These are phyloP conservation scores for Tipula confusa DNA, from an alignment of 2,888 invertebrate species.

Conservation along the genomic window DNA sequence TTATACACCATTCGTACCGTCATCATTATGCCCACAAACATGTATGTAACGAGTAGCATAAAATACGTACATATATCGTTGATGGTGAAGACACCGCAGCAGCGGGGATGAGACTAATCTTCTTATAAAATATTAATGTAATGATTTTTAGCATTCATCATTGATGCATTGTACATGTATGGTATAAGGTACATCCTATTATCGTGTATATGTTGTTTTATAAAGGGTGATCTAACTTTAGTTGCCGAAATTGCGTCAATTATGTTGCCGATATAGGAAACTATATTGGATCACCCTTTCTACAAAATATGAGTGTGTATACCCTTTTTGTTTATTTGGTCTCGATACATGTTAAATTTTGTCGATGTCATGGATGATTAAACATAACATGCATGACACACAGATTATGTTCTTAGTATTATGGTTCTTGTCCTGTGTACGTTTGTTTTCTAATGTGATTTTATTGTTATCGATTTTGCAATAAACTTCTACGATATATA, in stretches of 20 bases:
- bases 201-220: background rate
- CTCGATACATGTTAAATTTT: background rate
- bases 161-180: background rate
- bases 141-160: background rate
- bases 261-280: too few relatives aligned
- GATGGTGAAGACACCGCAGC: background rate
- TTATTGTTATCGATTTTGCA: background rate
- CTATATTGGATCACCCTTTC: too few relatives aligned
- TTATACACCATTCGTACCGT: too few relatives aligned
- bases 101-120: background rate
- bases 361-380: slow-evolving; percentile 8
- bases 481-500: background rate
- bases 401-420: background rate
- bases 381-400: background rate
- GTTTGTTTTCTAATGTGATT: background rate
- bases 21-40: too few relatives aligned
- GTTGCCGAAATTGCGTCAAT: too few relatives aligned
- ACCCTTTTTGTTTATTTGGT: background rate
- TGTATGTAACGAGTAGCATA: too few relatives aligned
- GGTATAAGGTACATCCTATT: background rate
- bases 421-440: background rate
- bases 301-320: too few relatives aligned
- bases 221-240: too few relatives aligned
- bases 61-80: background rate
- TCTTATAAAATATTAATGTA: background rate